Evolutionary conservation across 1,140 invertebrate species (phyloP).

Genomic region (Alviniconcha marisindica): DNA sequence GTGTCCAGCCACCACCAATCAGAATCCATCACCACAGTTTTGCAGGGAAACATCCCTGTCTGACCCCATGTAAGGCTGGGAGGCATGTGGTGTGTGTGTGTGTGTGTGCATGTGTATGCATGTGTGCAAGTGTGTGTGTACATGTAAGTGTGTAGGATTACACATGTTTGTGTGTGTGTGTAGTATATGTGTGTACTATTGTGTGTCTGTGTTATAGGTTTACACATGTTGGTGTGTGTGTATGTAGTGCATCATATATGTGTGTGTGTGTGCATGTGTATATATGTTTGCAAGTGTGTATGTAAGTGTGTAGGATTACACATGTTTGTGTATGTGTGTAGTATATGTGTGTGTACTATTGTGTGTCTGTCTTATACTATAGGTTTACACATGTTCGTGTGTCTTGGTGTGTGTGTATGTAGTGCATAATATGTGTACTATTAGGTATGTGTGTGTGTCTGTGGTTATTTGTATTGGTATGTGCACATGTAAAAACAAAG

Average conservation of each 20-base stretch:
- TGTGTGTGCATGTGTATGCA: neutral
- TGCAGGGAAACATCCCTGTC: neutral
- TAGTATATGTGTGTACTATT: neutral
- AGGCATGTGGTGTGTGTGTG: neutral
- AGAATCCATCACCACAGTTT: constrained; percentile 21
- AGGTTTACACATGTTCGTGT: too few relatives aligned
- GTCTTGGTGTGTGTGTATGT: too few relatives aligned
- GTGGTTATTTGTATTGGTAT: too few relatives aligned
- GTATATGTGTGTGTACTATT: too few relatives aligned
- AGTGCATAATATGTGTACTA: too few relatives aligned
- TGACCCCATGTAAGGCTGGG: constrained; percentile 4
- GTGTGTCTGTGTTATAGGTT: neutral
- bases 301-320: neutral
- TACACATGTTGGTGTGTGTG: neutral
- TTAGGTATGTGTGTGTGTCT: too few relatives aligned
- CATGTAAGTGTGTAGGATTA: neutral
- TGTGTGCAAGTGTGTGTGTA: neutral
- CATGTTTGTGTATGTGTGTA: too few relatives aligned
- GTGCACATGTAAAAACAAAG: too few relatives aligned
- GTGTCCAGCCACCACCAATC: neutral
- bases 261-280: neutral
- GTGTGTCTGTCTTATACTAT: too few relatives aligned
- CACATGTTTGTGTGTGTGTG: neutral
- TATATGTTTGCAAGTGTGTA: neutral
- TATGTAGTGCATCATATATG: neutral